Evolutionary conservation across 2,797 vertebrate species (phyloP).

Genomic region (Syngnathus rostellatus): DNA sequence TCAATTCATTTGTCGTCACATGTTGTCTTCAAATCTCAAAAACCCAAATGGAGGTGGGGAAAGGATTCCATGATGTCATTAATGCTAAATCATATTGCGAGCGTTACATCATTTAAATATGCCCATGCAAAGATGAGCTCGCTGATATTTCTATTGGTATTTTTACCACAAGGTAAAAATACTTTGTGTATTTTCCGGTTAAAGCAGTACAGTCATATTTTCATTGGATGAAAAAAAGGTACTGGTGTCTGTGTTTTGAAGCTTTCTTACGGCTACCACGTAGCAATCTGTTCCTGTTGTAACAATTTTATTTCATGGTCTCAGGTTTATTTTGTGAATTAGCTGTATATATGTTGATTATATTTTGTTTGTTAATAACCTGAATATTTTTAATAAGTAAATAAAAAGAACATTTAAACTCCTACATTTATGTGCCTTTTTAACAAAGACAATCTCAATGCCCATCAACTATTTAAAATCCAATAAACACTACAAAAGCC

Average conservation of each 20-base stretch:
- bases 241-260: conserved; percentile 44
- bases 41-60: conserved; percentile 8
- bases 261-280: conserved; percentile 77
- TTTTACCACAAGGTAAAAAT: conserved; percentile 55
- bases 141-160: conserved; percentile 39
- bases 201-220: conserved; percentile 52
- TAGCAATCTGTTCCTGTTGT: conserved; percentile 74
- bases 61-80: conserved; percentile 39
- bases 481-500: not conserved
- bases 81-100: conserved; percentile 57
- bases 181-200: conserved; percentile 62
- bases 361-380: conserved; percentile 91
- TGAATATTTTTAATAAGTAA: conserved; percentile 90
- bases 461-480: not conserved
- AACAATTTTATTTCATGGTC: conserved; percentile 73
- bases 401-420: conserved; percentile 67
- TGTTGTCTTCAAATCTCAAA: not conserved
- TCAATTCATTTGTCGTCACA: not conserved
- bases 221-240: conserved; percentile 55
- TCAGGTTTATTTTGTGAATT: conserved; percentile 72
- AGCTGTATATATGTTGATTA: conserved; percentile 70
- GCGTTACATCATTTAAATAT: conserved; percentile 70
- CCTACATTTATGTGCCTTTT: conserved; percentile 24
- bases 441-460: conserved; percentile 5
- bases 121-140: conserved; percentile 51